phyloP scores from a whole-genome alignment of 2,888 invertebrate genomes.

The Altica lythri region DNA sequence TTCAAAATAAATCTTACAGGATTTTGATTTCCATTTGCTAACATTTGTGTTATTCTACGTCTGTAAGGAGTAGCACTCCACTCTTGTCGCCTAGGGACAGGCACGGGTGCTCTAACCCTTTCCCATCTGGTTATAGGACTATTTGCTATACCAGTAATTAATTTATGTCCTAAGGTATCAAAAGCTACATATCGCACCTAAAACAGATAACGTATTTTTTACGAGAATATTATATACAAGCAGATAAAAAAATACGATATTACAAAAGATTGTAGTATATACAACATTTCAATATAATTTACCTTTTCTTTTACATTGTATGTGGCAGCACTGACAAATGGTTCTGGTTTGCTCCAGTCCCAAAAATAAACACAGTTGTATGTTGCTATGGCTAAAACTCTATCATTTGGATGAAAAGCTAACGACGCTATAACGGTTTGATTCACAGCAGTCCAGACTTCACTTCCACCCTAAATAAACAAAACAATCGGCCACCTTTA shows the following conservation, averaged over 20 bases:
- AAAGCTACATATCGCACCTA: slow-evolving; percentile 78
- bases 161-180: slow-evolving; percentile 77
- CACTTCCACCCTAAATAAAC: slow-evolving; percentile 75
- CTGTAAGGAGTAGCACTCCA: slow-evolving; percentile 50
- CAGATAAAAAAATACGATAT: not conserved
- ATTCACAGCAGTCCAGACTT: slow-evolving; percentile 76
- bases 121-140: slow-evolving; percentile 62
- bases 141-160: slow-evolving; percentile 84
- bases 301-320: slow-evolving; percentile 80
- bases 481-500: slow-evolving; percentile 12
- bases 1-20: slow-evolving; percentile 9
- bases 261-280: not conserved
- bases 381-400: slow-evolving; percentile 83
- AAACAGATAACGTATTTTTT: too few species aligned
- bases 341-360: slow-evolving; percentile 83
- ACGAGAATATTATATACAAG: too few species aligned
- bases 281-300: not conserved
- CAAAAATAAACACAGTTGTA: slow-evolving; percentile 85
- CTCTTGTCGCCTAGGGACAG: slow-evolving; percentile 51
- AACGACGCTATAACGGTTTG: slow-evolving; percentile 82
- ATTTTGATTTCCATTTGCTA: slow-evolving; percentile 33
- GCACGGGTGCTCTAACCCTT: slow-evolving; percentile 53
- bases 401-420: slow-evolving; percentile 83
- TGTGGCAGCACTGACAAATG: slow-evolving; percentile 77
- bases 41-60: slow-evolving; percentile 51